These are phyloP conservation scores for Corythaeola cristata DNA, from an alignment of 2,113 vertebrate genomes.

Conservation along the genomic window DNA sequence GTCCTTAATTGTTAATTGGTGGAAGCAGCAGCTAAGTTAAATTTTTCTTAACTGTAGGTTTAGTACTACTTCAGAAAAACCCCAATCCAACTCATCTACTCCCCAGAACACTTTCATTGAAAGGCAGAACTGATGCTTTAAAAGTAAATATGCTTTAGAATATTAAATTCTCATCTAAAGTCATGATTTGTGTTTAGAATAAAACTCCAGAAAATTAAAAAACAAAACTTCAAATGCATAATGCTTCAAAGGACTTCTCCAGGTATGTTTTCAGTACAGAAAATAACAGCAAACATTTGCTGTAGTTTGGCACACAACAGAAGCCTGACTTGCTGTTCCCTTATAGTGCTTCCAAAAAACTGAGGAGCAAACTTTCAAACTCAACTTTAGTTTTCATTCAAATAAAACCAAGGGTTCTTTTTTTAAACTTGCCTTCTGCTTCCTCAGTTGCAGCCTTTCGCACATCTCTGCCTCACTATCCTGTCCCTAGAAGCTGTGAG, in stretches of 20 bases:
- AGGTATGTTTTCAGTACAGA: neutral
- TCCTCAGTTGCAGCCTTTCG: neutral
- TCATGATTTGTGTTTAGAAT: neutral
- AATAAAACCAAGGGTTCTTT: neutral
- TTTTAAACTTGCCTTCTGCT: neutral
- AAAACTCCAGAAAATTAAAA: neutral
- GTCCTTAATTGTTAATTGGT: no score
- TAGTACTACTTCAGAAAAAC: neutral
- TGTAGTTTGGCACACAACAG: neutral
- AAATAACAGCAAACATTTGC: neutral
- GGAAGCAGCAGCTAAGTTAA: no score
- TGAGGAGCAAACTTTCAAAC: neutral
- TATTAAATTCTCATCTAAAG: neutral
- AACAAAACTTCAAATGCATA: neutral
- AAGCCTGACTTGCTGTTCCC: neutral
- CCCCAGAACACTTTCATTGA: neutral
- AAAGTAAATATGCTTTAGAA: neutral
- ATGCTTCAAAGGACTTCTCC: neutral
- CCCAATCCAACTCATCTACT: neutral
- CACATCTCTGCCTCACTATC: rapidly evolving
- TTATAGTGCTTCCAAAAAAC: neutral
- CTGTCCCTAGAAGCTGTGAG: neutral
- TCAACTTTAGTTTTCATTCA: neutral
- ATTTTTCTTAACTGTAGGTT: neutral
- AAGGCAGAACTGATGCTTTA: neutral